A percentile compares a stretch with the other conserved stretches of the same genome.
Conservation (phyloP, 1,140 invertebrate species). For the Uloborus diversus region DNA sequence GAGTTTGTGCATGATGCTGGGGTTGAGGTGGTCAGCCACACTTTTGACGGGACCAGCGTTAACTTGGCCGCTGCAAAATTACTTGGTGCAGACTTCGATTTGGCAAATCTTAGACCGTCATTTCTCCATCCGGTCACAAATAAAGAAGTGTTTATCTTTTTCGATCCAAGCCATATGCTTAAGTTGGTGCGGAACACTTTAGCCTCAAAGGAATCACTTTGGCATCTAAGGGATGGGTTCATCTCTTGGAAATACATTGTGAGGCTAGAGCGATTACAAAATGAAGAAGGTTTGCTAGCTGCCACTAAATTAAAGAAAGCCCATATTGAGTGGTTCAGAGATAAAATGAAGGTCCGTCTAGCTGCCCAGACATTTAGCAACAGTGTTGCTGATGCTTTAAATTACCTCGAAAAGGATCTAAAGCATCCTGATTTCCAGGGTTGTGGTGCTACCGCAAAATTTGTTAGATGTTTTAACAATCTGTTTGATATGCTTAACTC, state of each 20-base stretch:
- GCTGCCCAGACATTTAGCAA: not conserved
- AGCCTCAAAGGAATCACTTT: constrained; percentile 52
- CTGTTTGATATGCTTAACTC: constrained; percentile 17
- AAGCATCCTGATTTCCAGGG: not conserved
- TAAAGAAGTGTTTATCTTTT: constrained; percentile 36
- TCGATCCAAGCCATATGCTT: constrained; percentile 59
- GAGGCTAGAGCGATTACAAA: constrained; percentile 1
- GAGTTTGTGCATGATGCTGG: too few relatives aligned
- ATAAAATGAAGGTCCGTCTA: constrained; percentile 21
- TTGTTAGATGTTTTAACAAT: not conserved
- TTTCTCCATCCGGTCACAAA: not conserved
- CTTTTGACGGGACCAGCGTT: not conserved
- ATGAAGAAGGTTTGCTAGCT: not conserved
- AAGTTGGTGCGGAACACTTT: constrained; percentile 60
- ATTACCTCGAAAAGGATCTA: not conserved
- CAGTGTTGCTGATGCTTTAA: constrained; percentile 2
- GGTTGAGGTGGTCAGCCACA: too few relatives aligned
- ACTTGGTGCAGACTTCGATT: not conserved
- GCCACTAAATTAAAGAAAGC: not conserved
- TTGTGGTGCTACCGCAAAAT: not conserved
- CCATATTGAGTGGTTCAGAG: not conserved
- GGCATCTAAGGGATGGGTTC: constrained; percentile 30
- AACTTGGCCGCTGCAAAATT: not conserved
- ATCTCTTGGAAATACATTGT: not conserved
- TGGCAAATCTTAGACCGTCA: not conserved